Conservation (phyloP, 2,888 invertebrate genomes). For the Zaprionus lineosus region DNA sequence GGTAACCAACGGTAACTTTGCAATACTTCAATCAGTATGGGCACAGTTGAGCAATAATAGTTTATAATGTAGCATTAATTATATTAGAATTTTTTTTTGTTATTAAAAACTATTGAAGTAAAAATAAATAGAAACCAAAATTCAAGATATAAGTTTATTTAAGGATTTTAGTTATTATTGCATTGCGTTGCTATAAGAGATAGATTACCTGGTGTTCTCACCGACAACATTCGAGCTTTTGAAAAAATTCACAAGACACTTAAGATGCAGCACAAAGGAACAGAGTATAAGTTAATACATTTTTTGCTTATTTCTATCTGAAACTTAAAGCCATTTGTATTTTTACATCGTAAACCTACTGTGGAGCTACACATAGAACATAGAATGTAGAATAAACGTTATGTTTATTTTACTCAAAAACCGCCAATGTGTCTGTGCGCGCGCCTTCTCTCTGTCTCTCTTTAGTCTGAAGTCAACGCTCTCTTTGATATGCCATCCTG, state of each 20-base stretch:
- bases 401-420: constrained; percentile 35
- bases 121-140: not conserved
- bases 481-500: constrained; percentile 20
- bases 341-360: constrained; percentile 16
- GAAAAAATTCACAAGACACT: no score
- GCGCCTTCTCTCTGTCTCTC: constrained; percentile 18
- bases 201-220: no score
- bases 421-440: constrained; percentile 34
- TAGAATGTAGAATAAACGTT: constrained; percentile 35
- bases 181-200: no score
- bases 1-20: constrained; percentile 42
- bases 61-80: not conserved
- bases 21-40: constrained; percentile 37
- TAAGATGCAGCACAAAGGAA: no score
- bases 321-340: not conserved
- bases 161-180: no score
- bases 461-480: constrained; percentile 1
- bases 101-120: no score
- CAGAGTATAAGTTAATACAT: no score
- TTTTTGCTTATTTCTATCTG: no score
- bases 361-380: constrained; percentile 32
- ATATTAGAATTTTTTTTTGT: no score
- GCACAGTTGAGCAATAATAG: constrained; percentile 17
- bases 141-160: no score
- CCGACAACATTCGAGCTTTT: no score